phyloP scores from a whole-genome alignment of 2,797 vertebrate genomes.

The Mionectes olivaceus region DNA sequence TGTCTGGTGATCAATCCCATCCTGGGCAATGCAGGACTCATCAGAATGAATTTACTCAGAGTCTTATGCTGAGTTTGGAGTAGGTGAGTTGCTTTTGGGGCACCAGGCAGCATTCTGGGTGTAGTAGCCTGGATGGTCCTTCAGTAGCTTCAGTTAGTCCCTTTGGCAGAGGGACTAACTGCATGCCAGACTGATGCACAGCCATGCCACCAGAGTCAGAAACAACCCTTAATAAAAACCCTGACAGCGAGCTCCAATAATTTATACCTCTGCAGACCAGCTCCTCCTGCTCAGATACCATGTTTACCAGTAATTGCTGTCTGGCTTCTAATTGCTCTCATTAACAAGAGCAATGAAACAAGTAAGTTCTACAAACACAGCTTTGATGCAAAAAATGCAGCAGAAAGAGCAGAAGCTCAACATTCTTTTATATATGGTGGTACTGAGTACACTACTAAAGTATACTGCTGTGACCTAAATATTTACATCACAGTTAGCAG shows the following conservation, averaged over 20 bases:
- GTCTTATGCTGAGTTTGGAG: not conserved
- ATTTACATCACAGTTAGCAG: not conserved
- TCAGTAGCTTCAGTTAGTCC: not conserved
- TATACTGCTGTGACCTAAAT: not conserved
- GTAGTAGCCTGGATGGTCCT: not conserved
- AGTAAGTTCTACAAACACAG: not conserved
- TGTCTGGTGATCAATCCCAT: not conserved
- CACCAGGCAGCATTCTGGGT: not conserved
- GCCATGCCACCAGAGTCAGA: rapidly evolving
- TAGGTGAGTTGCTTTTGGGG: not conserved
- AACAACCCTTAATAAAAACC: not conserved
- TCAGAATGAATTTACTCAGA: not conserved
- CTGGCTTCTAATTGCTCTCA: not conserved
- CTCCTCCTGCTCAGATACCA: not conserved
- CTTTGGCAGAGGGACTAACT: not conserved
- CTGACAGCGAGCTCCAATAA: not conserved
- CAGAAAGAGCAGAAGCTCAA: not conserved
- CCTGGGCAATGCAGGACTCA: not conserved
- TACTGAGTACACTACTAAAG: not conserved
- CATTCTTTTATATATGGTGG: not conserved
- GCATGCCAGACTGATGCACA: not conserved
- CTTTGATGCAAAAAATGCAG: not conserved
- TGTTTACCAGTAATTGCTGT: not conserved
- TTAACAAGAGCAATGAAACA: not conserved
- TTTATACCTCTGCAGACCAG: not conserved